Conservation (phyloP, 2,888 invertebrate species). For the Bhutanitis thaidina region DNA sequence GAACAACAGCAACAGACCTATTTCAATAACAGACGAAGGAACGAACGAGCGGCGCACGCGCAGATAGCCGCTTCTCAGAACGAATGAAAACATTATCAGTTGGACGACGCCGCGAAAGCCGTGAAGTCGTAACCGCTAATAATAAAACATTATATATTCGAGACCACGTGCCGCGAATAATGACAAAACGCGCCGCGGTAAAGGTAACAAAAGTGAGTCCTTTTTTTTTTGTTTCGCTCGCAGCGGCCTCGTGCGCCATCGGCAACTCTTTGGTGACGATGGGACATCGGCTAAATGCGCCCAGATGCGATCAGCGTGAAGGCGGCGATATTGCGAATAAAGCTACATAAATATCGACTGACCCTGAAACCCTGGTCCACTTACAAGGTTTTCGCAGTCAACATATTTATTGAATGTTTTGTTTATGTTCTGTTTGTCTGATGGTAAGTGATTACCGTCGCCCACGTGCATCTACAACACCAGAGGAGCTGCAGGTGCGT, state of each 20-base stretch:
- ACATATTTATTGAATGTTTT: too few relatives aligned
- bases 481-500: too few relatives aligned
- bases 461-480: too few relatives aligned
- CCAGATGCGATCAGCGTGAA: slow-evolving; percentile 13
- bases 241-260: slow-evolving; percentile 56
- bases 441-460: too few relatives aligned
- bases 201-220: slow-evolving; percentile 63
- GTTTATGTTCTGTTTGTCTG: too few relatives aligned
- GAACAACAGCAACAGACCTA: slow-evolving; percentile 8
- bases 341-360: too few relatives aligned
- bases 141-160: slow-evolving; percentile 78
- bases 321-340: not conserved
- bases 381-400: too few relatives aligned
- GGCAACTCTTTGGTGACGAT: slow-evolving; percentile 49
- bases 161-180: slow-evolving; percentile 72
- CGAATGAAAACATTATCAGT: slow-evolving; percentile 73
- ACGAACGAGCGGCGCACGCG: slow-evolving; percentile 20
- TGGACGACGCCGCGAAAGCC: slow-evolving; percentile 58
- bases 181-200: slow-evolving; percentile 58
- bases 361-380: too few relatives aligned
- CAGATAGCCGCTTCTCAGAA: slow-evolving; percentile 71
- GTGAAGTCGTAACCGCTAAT: slow-evolving; percentile 73
- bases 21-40: not conserved
- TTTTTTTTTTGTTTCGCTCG: slow-evolving; percentile 55
- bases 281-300: slow-evolving; percentile 30